These are phyloP conservation scores for Orchestes rusci DNA, from an alignment of 2,888 invertebrate species.

Conservation along the genomic window DNA sequence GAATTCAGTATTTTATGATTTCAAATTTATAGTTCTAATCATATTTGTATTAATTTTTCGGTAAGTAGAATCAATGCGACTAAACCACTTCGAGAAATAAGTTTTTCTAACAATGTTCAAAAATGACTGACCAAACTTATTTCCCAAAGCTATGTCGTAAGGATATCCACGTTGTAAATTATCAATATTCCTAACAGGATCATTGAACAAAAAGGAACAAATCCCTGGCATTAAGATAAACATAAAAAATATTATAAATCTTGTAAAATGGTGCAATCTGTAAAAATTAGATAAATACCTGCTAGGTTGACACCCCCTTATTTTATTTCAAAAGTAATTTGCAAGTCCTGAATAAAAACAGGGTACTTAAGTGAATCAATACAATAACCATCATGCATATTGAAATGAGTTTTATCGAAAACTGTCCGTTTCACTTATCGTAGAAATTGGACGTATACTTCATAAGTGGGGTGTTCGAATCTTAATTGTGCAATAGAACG, in stretches of 20 bases:
- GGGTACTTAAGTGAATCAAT: slow-evolving; percentile 36
- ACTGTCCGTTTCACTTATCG: not conserved
- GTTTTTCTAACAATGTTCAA: no score
- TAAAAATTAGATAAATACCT: slow-evolving; percentile 35
- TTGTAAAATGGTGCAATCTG: slow-evolving; percentile 43
- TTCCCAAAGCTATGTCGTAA: no score
- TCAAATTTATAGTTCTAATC: no score
- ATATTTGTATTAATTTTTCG: no score
- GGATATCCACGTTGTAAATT: slow-evolving; percentile 25
- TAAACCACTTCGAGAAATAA: no score
- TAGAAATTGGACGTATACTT: not conserved
- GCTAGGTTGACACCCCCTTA: slow-evolving; percentile 41
- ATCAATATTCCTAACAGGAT: slow-evolving; percentile 28
- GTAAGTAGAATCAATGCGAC: no score
- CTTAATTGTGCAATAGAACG: slow-evolving; percentile 16
- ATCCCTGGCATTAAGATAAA: slow-evolving; percentile 45
- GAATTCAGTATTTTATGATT: no score
- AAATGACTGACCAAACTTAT: no score
- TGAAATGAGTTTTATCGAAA: not conserved
- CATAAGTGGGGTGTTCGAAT: slow-evolving; percentile 40
- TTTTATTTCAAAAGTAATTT: slow-evolving; percentile 26
- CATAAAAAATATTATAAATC: slow-evolving; percentile 33
- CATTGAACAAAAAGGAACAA: slow-evolving; percentile 41
- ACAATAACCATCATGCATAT: slow-evolving; percentile 5
- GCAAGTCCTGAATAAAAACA: slow-evolving; percentile 32